These are phyloP conservation scores for Brenthis hecate DNA, from an alignment of 2,888 invertebrate species.

Conservation along the genomic window DNA sequence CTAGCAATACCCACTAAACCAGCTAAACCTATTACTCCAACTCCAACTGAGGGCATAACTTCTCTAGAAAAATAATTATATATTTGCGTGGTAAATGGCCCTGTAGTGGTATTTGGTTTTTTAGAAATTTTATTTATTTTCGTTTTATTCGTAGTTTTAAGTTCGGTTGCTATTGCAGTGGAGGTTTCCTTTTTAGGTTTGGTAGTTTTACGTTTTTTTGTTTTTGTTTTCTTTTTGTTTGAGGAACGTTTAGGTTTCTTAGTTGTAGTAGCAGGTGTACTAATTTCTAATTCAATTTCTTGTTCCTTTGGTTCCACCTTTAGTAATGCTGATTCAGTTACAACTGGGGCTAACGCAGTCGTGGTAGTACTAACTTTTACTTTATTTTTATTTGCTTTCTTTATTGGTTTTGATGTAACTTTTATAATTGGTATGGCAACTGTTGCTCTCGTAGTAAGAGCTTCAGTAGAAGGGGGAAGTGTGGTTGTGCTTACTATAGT, in stretches of 20 bases:
- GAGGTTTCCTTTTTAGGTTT: constrained; percentile 64
- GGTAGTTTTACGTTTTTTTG: constrained; percentile 82
- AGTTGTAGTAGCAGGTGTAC: constrained; percentile 71
- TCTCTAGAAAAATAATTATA: constrained; percentile 90
- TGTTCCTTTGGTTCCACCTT: constrained; percentile 76
- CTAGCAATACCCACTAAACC: constrained; percentile 89
- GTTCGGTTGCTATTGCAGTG: constrained; percentile 61
- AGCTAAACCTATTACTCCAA: constrained; percentile 88
- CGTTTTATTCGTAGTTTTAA: constrained; percentile 80
- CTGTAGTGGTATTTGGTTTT: constrained; percentile 66
- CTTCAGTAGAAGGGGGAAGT: constrained; percentile 55
- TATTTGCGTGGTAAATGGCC: constrained; percentile 87
- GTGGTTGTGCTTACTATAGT: constrained; percentile 51
- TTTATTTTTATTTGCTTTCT: constrained; percentile 72
- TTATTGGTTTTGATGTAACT: constrained; percentile 61
- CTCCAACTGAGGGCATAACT: constrained; percentile 91
- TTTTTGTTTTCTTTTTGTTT: constrained; percentile 81
- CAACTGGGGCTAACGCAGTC: constrained; percentile 47
- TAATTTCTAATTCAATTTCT: constrained; percentile 76
- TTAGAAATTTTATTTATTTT: constrained; percentile 63
- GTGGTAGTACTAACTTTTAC: constrained; percentile 52
- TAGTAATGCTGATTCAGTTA: constrained; percentile 67
- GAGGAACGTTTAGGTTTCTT: constrained; percentile 75
- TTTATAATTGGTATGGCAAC: constrained; percentile 48
- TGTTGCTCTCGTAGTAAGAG: constrained; percentile 54